phyloP scores from a whole-genome alignment of 2,797 vertebrate genomes.

The Xiphophorus birchmanni region DNA sequence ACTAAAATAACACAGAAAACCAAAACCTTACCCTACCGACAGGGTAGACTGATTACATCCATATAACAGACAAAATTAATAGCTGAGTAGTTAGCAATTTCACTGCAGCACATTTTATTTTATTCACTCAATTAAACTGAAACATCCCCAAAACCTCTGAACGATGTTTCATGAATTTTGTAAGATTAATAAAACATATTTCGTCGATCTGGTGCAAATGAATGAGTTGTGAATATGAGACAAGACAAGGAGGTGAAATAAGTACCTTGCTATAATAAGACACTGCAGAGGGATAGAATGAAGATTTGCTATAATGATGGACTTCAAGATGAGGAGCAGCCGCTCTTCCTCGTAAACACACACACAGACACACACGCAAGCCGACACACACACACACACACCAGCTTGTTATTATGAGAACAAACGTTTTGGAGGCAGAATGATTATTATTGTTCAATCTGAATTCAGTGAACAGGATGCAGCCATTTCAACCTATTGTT shows the following conservation, averaged over 20 bases:
- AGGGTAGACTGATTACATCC: neutral
- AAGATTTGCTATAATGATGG: constrained; percentile 14
- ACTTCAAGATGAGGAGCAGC: constrained; percentile 2
- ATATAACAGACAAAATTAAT: neutral
- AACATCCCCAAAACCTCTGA: neutral
- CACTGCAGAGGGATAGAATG: neutral
- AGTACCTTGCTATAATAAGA: constrained; percentile 7
- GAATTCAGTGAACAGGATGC: constrained; percentile 43
- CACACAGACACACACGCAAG: constrained; percentile 4
- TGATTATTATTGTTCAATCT: neutral
- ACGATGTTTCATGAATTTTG: neutral
- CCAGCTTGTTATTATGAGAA: constrained; percentile 19
- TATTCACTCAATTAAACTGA: neutral
- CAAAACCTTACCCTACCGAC: neutral
- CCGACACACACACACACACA: constrained; percentile 3
- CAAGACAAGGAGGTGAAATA: neutral
- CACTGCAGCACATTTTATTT: neutral
- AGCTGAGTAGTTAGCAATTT: neutral
- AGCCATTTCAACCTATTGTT: constrained; percentile 40
- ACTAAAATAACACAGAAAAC: neutral
- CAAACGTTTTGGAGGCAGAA: constrained; percentile 4
- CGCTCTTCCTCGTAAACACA: constrained; percentile 37
- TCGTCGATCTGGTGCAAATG: neutral
- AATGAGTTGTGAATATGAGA: neutral
- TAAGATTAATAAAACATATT: neutral